A percentile compares a stretch with the other conserved stretches of the same genome.
Conservation (phyloP, 1,140 invertebrate species). For the Euwallacea fornicatus region DNA sequence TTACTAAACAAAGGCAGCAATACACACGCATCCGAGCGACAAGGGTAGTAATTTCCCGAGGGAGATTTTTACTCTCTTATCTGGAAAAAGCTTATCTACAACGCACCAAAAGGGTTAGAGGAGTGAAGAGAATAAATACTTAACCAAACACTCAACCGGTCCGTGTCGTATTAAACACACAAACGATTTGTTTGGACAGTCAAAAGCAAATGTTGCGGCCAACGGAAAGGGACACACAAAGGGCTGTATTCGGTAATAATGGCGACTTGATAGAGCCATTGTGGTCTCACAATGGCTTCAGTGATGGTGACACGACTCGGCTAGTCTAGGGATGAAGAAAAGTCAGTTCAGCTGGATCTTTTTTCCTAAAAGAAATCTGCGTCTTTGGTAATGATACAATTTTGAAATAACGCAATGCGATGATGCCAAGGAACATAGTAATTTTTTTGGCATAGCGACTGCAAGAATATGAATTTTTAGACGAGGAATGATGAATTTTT, state of each 20-base stretch:
- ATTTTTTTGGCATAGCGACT: too few species aligned
- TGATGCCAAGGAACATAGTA: too few species aligned
- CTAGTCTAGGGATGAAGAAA: too few species aligned
- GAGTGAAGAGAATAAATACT: too few species aligned
- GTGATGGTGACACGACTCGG: background rate
- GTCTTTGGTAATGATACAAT: too few species aligned
- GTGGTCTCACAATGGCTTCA: conserved; percentile 17
- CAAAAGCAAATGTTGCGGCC: conserved; percentile 19
- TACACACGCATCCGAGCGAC: conserved; percentile 5
- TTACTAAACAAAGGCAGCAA: conserved; percentile 18
- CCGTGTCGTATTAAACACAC: conserved; percentile 17
- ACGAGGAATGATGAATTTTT: too few species aligned
- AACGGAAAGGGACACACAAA: conserved; percentile 13
- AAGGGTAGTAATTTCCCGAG: background rate
- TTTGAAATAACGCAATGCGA: too few species aligned
- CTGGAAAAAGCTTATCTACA: background rate
- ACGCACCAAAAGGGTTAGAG: too few species aligned
- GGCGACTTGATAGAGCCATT: conserved; percentile 25
- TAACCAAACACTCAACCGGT: background rate
- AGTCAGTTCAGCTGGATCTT: too few species aligned
- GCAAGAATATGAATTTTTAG: too few species aligned
- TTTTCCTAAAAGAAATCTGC: too few species aligned
- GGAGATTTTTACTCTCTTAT: background rate
- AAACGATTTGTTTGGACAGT: conserved; percentile 24
- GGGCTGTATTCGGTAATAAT: conserved; percentile 15